A percentile compares a stretch with the other conserved stretches of the same genome.
phyloP scores from a whole-genome alignment of 2,888 invertebrate genomes.

The Heliconius hortense region DNA sequence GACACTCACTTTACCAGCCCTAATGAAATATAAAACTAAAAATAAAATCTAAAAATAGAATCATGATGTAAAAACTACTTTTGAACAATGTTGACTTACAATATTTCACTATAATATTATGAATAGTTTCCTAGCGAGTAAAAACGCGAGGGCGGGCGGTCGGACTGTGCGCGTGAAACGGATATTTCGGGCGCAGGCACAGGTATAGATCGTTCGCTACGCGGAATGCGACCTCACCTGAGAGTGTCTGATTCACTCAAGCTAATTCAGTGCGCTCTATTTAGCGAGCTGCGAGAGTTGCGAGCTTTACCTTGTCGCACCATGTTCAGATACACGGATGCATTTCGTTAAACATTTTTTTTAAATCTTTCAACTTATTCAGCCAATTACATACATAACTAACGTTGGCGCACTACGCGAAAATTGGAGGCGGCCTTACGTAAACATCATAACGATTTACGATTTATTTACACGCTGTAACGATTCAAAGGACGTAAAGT shows the following conservation, averaged over 20 bases:
- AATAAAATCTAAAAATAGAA: background rate
- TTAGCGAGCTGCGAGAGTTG: constrained; percentile 47
- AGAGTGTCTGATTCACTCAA: constrained; percentile 73
- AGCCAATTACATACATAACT: background rate
- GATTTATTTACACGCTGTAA: constrained; percentile 71
- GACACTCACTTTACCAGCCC: constrained; percentile 44
- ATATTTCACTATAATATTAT: constrained; percentile 8
- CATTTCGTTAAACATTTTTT: background rate
- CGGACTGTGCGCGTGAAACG: constrained; percentile 59
- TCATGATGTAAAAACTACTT: background rate
- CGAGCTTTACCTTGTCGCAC: background rate
- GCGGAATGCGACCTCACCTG: constrained; percentile 82
- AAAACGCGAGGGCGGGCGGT: constrained; percentile 52
- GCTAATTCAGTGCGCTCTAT: constrained; percentile 75
- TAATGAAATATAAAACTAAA: constrained; percentile 16
- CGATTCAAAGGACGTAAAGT: constrained; percentile 74
- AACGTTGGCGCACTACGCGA: background rate
- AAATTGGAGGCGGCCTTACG: constrained; percentile 21
- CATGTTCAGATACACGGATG: background rate
- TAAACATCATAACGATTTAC: constrained; percentile 61
- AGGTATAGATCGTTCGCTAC: constrained; percentile 60
- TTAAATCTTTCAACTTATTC: background rate
- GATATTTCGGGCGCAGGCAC: constrained; percentile 73
- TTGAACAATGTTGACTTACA: background rate
- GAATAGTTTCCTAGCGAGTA: constrained; percentile 53